Evolutionary conservation across 2,113 vertebrate genomes (phyloP), one percentile per base, ranked within the genome.

Genomic region (Boleophthalmus pectinirostris): DNA sequence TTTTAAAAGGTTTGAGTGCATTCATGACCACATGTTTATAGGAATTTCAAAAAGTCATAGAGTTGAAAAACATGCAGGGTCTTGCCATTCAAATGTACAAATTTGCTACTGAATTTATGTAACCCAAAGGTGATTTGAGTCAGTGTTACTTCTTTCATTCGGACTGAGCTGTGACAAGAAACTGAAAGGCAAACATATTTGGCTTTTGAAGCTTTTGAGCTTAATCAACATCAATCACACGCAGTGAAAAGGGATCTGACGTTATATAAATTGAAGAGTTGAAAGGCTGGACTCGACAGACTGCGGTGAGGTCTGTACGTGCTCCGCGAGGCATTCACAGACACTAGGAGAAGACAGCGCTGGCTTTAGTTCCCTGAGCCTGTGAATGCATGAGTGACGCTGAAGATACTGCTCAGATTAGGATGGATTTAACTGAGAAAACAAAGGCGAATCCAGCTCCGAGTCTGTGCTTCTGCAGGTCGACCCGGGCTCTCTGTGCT

Each of bases 391-490:
- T 8, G 46, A 81, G 21, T 76, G 81, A 70, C 72, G 73, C 69
- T 76, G 8, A 73, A 49, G 70, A 84, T 74, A 51, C 25, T 69
- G 81, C 68, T 67, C 77, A 79, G 81, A 87, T 90, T 78, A 84
- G 53, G 21, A 66, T 68, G 21, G 66, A 82, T 71, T 89, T 83
- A 84, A 25, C 60, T 73, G 54, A 66, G 78, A 85, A 87, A 91
- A 91, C 88, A 86, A 68, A 10, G 9, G 72, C 80, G 79, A 89
- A 86, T 84, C 79, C 49, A 67, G 80, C 79, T 75, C 80, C 81
- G 25, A 66, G 80, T 33, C 13, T 70, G 75, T 68, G 61, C 72
- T 57, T 35, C 23, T 7, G 66, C 71, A 87, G 71, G 60, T 72
- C 20, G 3, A 33, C 81, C 51, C 73, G 77, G 58, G 69, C 14